Evolutionary conservation across 2,888 invertebrate genomes (phyloP).

Genomic region (Geophilus truncorum): DNA sequence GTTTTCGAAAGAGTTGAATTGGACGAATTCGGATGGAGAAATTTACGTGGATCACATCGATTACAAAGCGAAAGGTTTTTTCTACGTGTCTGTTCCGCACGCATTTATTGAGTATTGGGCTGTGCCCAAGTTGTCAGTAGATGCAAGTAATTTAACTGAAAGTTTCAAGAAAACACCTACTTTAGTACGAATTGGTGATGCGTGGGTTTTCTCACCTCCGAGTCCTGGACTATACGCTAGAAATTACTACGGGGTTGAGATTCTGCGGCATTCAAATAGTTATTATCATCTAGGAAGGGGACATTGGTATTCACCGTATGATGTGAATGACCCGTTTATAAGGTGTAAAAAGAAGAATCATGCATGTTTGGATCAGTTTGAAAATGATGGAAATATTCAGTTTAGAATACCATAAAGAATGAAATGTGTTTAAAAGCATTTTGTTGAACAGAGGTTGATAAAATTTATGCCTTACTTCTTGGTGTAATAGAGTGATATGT

Average conservation of each 20-base stretch:
- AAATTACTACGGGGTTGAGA: slow-evolving; percentile 44
- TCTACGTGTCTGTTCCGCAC: slow-evolving; percentile 39
- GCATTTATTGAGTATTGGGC: slow-evolving; percentile 45
- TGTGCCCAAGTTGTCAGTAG: slow-evolving; percentile 42
- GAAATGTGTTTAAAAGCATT: no score
- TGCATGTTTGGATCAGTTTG: slow-evolving; percentile 44
- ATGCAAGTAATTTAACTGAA: slow-evolving; percentile 22
- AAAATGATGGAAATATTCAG: slow-evolving; percentile 42
- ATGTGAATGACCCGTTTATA: slow-evolving; percentile 40
- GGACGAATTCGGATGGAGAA: background rate
- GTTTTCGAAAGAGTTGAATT: background rate
- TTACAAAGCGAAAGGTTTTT: background rate
- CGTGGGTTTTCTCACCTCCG: slow-evolving; percentile 43
- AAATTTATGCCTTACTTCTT: no score
- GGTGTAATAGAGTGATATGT: no score
- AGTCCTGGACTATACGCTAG: slow-evolving; percentile 45
- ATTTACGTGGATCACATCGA: background rate
- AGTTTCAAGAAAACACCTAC: slow-evolving; percentile 41
- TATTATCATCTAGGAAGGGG: slow-evolving; percentile 44
- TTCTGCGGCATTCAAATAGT: slow-evolving; percentile 44
- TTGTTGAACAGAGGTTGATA: no score
- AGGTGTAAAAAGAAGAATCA: slow-evolving; percentile 42
- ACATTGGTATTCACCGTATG: slow-evolving; percentile 35
- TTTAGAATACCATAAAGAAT: slow-evolving; percentile 34
- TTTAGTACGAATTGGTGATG: slow-evolving; percentile 41